phyloP scores from a whole-genome alignment of 2,888 invertebrate genomes.

The Danaus chrysippus region DNA sequence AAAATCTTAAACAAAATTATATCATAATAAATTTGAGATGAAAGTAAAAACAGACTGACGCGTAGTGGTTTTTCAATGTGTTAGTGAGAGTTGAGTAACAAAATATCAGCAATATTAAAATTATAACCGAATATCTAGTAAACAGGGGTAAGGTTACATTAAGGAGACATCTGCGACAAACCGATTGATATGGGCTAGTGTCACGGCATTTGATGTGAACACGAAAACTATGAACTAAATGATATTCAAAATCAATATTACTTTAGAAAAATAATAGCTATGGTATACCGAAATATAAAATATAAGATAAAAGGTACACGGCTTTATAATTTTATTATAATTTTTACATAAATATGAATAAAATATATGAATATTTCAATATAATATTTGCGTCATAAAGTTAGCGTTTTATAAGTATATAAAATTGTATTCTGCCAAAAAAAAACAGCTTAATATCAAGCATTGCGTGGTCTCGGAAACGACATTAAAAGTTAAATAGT shows the following conservation, averaged over 20 bases:
- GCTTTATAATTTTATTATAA: background rate
- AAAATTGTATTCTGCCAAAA: constrained; percentile 7
- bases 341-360: too few species aligned
- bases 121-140: background rate
- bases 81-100: background rate
- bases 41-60: too few species aligned
- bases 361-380: background rate
- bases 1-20: too few species aligned
- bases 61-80: too few species aligned
- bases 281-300: too few species aligned
- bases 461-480: constrained; percentile 36
- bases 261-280: too few species aligned
- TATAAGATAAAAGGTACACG: background rate
- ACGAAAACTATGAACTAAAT: constrained; percentile 17
- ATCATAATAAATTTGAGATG: too few species aligned
- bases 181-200: constrained; percentile 56
- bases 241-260: background rate
- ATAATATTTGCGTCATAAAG: background rate
- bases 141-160: constrained; percentile 17
- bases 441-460: constrained; percentile 30
- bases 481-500: constrained; percentile 70
- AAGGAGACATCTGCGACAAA: constrained; percentile 46
- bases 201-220: constrained; percentile 42
- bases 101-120: constrained; percentile 1
- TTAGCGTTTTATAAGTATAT: background rate